Base-by-base conservation (phyloP, 1,140 invertebrate genomes). In the Drosophila funebris region DNA sequence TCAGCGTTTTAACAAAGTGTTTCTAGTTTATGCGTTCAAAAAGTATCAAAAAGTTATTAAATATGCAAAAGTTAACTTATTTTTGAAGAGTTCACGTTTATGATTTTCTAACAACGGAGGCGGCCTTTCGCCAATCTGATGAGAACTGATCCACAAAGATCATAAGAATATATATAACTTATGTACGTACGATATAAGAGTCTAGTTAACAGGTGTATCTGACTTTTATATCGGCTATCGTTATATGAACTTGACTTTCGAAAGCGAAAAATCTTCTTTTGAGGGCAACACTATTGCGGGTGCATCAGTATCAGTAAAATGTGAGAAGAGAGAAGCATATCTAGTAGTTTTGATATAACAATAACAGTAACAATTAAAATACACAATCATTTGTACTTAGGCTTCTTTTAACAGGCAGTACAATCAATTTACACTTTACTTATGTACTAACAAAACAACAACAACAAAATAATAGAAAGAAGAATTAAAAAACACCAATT, bases 21-120 rank as follows among this genome's bases (percentile, higher is more conserved):
- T 80, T 89, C 80, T 69, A 84, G 80, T 85, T 78, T 70, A 54
- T 46, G 57, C 54, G 52, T 69, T 73, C 37, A 56, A 54, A 41
- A 73, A 57, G 57, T 61, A 72, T 63, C 61, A 56, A 75, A 72
- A 66, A 66, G 53, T 52, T 78, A 50, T 75, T 64, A 39, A 69
- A 73, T 68, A 67, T 72, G 63, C 62, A 71, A 72, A 76, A 73
- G 46, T 73, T 73, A 27, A 54, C 58, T 52, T 66, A 50, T 52
- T 72, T 58, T 66, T 58, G 20, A 74, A 36, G 53, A 68, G 64
- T 73, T 67, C 18, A 58, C 53, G 63, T 73, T 73, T 60, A 53
- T 73, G 70, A 60, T 73, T 73, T 68, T 39, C 70, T 68, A 53
- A 37, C 50, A 54, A 68, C 39, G 48, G 44, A 52, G 43, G 52